Conservation (phyloP, 2,888 invertebrate species). For the Pediacus dermestoides region DNA sequence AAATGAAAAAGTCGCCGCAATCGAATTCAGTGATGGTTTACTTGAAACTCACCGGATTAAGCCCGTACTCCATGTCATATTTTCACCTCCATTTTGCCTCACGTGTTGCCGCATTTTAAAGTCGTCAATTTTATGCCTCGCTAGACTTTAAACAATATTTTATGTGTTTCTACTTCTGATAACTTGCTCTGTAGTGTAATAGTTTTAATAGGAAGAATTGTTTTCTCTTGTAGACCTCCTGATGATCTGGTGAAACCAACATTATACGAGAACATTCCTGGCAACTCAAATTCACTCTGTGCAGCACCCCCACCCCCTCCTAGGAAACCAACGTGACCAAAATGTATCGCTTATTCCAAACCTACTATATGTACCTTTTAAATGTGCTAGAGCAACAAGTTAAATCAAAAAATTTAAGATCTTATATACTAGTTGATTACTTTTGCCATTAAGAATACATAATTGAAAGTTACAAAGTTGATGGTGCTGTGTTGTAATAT, state of each 20-base stretch:
- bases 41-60: no score
- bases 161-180: constrained; percentile 11
- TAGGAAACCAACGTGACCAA: constrained; percentile 48
- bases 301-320: constrained; percentile 45
- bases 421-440: no score
- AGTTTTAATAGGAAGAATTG: no score
- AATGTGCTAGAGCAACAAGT: constrained; percentile 27
- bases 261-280: constrained; percentile 54
- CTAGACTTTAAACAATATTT: neutral
- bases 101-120: constrained; percentile 22
- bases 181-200: no score
- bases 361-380: constrained; percentile 38
- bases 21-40: no score
- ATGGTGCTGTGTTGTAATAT: no score
- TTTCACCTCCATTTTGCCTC: no score
- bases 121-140: constrained; percentile 15
- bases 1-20: no score
- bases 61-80: no score
- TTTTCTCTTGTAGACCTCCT: constrained; percentile 49
- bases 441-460: no score
- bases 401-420: no score
- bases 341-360: constrained; percentile 28
- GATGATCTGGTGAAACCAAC: constrained; percentile 52
- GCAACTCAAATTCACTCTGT: constrained; percentile 31
- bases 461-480: no score